Conservation (phyloP, 2,797 vertebrate genomes). For the Tinamus major region DNA sequence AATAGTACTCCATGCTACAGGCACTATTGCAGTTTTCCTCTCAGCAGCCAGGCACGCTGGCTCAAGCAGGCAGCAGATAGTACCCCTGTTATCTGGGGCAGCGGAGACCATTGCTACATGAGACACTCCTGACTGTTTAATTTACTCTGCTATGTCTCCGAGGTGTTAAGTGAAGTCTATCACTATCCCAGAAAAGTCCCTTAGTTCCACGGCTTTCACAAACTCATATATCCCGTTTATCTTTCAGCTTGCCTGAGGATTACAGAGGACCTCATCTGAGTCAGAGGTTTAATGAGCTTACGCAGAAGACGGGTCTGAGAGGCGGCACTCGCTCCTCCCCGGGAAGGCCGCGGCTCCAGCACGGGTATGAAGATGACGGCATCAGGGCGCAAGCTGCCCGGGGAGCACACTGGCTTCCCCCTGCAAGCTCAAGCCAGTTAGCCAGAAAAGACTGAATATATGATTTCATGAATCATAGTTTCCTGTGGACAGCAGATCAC, state of each 20-base stretch:
- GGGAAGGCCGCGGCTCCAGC: not conserved
- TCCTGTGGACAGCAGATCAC: not conserved
- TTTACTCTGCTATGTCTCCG: slow-evolving; percentile 22
- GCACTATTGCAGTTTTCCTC: not conserved
- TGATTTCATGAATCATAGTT: not conserved
- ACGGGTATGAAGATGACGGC: not conserved
- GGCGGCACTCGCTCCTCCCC: not conserved
- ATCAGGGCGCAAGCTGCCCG: not conserved
- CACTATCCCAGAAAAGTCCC: slow-evolving; percentile 46
- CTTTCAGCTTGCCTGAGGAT: slow-evolving; percentile 30
- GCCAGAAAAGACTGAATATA: not conserved
- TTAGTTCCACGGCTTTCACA: slow-evolving; percentile 20
- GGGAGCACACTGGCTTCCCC: not conserved
- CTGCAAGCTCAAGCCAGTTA: not conserved
- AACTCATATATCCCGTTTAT: slow-evolving; percentile 19
- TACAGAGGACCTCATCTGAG: not conserved
- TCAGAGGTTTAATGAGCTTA: slow-evolving; percentile 24
- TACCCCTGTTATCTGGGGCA: slow-evolving; percentile 31
- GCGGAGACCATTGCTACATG: slow-evolving; percentile 17
- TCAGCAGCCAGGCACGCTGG: slow-evolving; percentile 1
- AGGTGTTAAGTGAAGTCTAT: slow-evolving; percentile 70
- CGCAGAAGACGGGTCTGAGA: not conserved
- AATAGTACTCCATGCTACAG: not conserved
- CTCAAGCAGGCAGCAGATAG: slow-evolving; percentile 4
- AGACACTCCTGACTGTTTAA: slow-evolving; percentile 60